Evolutionary conservation across 2,888 invertebrate genomes (phyloP), one percentile per base, ranked within the genome.

Genomic region (Cataglyphis cursor): DNA sequence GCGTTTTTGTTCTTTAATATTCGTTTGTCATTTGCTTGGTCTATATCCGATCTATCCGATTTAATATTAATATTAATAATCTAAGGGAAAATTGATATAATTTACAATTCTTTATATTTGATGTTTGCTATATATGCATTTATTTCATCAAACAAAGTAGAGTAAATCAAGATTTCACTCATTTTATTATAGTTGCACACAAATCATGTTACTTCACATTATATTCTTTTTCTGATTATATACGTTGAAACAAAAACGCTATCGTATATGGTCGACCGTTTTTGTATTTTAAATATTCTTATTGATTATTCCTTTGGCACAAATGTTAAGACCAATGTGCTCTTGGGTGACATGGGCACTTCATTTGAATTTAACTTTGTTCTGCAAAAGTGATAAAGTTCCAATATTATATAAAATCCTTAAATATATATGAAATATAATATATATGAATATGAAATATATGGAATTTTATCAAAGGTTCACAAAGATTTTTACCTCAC

Each of bases 291-390:
- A 66, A 66, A 18, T 24, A 18, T n/a, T 9, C 18, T 35, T 76
- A 15, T 10, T 1, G n/a, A 31, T 90, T 88, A 88, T 65, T 70
- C 78, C 82, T 94, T 95, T 24, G 97, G 97, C 51, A 97, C 97
- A 94, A 97, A 98, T 24, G 97, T 97, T 72, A 97, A 95, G 61
- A 97, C 95, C 21, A 97, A 95, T 0, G 97, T 96, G 15, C 97
- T 96, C 90, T 96, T 96, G 0, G 96, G 95, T 0, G 97, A 96
- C 76, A 98, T 95, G 24, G 96, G 94, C 84, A 97, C 95, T 8
- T 95, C 93, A 57, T 95, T 95, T 1, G 96, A 95, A n/a, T 92
- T 85, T 57, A 96, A 95, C 88, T 97, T 97, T 82, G 97, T 97
- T 94, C 88, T 93, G 90, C 61, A 91, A 88, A 64, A 89, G 68